phyloP scores from a whole-genome alignment of 1,140 invertebrate species.

The Protaetia brevitarsis region DNA sequence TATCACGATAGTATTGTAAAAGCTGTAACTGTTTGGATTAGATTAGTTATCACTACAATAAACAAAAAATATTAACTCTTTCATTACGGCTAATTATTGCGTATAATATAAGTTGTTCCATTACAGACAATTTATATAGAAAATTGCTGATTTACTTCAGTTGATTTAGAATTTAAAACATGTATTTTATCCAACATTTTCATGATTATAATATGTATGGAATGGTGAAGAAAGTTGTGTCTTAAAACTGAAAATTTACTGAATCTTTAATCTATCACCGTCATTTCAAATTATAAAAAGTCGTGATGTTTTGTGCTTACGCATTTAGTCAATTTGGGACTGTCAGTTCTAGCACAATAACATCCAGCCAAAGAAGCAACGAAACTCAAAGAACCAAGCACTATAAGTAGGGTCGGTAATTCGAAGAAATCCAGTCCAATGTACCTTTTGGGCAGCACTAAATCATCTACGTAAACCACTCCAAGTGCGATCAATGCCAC shows the following conservation, averaged over 20 bases:
- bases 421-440: constrained; percentile 31
- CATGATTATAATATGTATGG: no score
- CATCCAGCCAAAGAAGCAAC: constrained; percentile 30
- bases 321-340: background rate
- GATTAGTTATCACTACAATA: no score
- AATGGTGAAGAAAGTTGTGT: background rate
- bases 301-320: constrained; percentile 8
- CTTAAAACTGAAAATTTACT: background rate
- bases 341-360: constrained; percentile 26
- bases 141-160: no score
- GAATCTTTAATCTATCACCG: background rate
- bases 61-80: no score
- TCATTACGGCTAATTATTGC: no score
- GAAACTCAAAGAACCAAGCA: constrained; percentile 32
- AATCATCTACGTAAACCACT: constrained; percentile 29
- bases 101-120: no score
- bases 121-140: no score
- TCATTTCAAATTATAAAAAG: background rate
- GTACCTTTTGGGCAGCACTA: constrained; percentile 27
- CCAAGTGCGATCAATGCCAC: constrained; percentile 32
- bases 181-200: background rate
- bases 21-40: no score
- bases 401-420: constrained; percentile 29
- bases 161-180: no score
- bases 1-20: no score